phyloP scores from a whole-genome alignment of 2,113 vertebrate genomes.

The Anas platyrhynchos region DNA sequence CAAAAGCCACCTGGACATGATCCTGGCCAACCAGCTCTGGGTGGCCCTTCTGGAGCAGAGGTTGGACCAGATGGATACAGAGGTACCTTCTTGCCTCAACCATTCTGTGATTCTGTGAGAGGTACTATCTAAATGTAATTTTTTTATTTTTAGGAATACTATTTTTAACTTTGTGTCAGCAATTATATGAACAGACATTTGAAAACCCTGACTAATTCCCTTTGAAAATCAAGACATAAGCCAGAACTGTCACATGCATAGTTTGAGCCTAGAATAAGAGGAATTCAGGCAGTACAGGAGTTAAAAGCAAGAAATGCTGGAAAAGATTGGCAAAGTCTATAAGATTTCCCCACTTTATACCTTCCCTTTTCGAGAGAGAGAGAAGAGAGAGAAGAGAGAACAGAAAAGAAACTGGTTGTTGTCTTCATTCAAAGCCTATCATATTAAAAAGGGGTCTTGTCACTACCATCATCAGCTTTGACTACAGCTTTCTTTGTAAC shows the following conservation, averaged over 20 bases:
- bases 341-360: neutral
- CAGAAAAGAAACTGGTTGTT: neutral
- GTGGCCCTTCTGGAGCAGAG: neutral
- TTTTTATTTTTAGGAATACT: neutral
- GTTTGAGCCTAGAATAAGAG: neutral
- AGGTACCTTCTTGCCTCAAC: neutral
- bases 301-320: neutral
- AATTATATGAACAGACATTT: neutral
- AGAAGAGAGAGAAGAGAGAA: neutral
- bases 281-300: neutral
- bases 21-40: neutral
- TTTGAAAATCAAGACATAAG: neutral
- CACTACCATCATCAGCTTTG: neutral
- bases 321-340: neutral
- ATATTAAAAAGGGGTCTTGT: neutral
- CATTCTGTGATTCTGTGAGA: neutral
- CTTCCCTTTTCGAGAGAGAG: neutral
- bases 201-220: neutral
- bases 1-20: too few relatives aligned
- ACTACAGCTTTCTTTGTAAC: neutral
- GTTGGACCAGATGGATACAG: neutral
- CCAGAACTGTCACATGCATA: accelerated
- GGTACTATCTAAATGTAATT: neutral
- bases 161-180: neutral
- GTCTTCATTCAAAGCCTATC: neutral